Evolutionary conservation across 2,797 vertebrate species (phyloP).

Genomic region (Poeciliopsis infans): DNA sequence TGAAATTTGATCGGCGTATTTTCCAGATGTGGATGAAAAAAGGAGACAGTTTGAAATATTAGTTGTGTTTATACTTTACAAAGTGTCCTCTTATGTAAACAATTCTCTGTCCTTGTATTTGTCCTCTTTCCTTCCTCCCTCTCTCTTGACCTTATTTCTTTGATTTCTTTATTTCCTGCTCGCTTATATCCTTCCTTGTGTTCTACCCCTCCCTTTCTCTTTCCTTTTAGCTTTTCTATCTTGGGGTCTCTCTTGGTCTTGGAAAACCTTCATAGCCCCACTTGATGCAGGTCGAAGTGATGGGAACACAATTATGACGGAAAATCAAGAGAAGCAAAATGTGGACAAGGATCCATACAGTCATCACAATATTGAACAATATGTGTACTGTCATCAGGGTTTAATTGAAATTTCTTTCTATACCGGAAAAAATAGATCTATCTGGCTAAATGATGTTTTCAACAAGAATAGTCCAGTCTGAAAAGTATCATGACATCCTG

Average conservation of each 20-base stretch:
- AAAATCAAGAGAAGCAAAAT: not conserved
- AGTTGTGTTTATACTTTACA: not conserved
- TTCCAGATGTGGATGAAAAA: not conserved
- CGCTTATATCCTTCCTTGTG: not conserved
- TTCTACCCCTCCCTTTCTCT: not conserved
- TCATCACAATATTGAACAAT: not conserved
- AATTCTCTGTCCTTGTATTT: not conserved
- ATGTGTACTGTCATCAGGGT: not conserved
- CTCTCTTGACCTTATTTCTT: not conserved
- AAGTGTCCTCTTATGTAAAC: not conserved
- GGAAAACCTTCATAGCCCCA: not conserved
- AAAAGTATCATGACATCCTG: not conserved
- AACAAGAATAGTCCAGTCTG: not conserved
- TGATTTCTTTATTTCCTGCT: not conserved
- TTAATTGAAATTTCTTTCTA: not conserved
- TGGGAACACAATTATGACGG: not conserved
- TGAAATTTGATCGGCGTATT: not conserved
- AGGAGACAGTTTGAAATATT: not conserved
- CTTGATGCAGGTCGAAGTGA: not conserved
- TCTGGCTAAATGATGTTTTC: not conserved
- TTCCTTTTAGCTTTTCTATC: not conserved
- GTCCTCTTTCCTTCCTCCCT: not conserved
- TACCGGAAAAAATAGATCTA: not conserved
- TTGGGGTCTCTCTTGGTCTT: not conserved
- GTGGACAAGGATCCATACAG: not conserved